phyloP scores from a whole-genome alignment of 2,888 invertebrate genomes.

The Syrphus vitripennis region DNA sequence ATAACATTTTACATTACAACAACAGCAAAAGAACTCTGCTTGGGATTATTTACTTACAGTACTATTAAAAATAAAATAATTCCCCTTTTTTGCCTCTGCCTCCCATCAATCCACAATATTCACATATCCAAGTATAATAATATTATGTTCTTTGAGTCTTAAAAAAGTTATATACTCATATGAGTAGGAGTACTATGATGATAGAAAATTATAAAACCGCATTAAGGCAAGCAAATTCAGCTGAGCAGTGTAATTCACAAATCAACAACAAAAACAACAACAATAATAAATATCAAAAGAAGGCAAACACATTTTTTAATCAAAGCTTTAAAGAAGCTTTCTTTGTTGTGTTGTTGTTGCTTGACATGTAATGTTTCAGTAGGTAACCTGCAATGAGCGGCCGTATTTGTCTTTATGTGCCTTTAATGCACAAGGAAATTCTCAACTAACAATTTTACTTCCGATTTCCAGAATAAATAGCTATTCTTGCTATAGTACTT shows the following conservation, averaged over 20 bases:
- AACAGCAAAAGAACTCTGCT: not conserved
- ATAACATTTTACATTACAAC: not conserved
- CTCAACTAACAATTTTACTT: too few species aligned
- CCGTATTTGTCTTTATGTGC: not conserved
- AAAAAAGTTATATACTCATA: too few species aligned
- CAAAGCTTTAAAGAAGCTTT: slow-evolving; percentile 58
- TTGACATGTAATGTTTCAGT: not conserved
- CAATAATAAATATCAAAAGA: slow-evolving; percentile 13
- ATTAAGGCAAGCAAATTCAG: slow-evolving; percentile 34
- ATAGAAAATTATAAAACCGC: slow-evolving; percentile 9
- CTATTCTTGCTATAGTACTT: too few species aligned
- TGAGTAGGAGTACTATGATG: too few species aligned
- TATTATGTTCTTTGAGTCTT: not conserved
- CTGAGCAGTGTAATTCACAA: slow-evolving; percentile 35
- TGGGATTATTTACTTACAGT: not conserved
- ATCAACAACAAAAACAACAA: slow-evolving; percentile 29
- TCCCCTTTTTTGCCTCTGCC: not conserved
- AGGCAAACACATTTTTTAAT: slow-evolving; percentile 65
- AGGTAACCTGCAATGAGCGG: not conserved
- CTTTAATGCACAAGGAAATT: too few species aligned
- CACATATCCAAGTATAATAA: not conserved
- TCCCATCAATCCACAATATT: not conserved
- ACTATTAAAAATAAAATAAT: not conserved
- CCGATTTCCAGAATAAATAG: too few species aligned
- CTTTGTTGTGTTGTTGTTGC: slow-evolving; percentile 31